Evolutionary conservation across 2,888 invertebrate species (phyloP).

Genomic region (Drosophila atripex): DNA sequence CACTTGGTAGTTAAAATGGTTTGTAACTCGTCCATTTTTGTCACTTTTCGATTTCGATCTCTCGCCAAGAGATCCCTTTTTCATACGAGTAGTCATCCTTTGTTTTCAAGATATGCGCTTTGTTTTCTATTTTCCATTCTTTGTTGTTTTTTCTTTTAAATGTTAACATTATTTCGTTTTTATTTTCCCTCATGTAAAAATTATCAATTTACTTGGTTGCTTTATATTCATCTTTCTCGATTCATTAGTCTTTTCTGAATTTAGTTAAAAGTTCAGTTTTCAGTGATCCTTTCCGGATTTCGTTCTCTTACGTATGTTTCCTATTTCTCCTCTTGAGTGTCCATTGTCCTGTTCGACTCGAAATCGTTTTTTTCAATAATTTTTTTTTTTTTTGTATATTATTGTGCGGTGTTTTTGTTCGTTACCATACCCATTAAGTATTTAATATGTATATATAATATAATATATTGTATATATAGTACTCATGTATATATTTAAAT

Average conservation of each 20-base stretch:
- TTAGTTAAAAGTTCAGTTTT: conserved; percentile 58
- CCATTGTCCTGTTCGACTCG: conserved; percentile 26
- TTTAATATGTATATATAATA: conserved; percentile 66
- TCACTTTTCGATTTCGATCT: conserved; percentile 40
- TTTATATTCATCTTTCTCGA: conserved; percentile 37
- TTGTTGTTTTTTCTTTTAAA: conserved; percentile 48
- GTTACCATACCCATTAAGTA: conserved; percentile 73
- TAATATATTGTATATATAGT: conserved; percentile 71
- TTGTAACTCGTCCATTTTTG: conserved; percentile 60
- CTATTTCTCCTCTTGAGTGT: conserved; percentile 13
- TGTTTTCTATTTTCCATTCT: conserved; percentile 61
- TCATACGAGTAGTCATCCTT: conserved; percentile 18
- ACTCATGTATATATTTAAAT: conserved; percentile 75
- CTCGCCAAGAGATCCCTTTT: conserved; percentile 25
- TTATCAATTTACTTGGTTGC: conserved; percentile 64
- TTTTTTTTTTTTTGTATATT: conserved; percentile 70
- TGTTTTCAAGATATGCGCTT: conserved; percentile 78
- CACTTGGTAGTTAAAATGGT: conserved; percentile 63
- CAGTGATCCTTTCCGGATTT: conserved; percentile 47
- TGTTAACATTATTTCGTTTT: conserved; percentile 79
- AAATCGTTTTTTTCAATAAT: conserved; percentile 12
- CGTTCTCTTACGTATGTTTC: conserved; percentile 59
- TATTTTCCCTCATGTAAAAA: conserved; percentile 64
- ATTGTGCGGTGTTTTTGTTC: conserved; percentile 81
- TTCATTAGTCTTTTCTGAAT: conserved; percentile 64